phyloP scores from a whole-genome alignment of 2,797 vertebrate genomes.

The Geotrypetes seraphini region DNA sequence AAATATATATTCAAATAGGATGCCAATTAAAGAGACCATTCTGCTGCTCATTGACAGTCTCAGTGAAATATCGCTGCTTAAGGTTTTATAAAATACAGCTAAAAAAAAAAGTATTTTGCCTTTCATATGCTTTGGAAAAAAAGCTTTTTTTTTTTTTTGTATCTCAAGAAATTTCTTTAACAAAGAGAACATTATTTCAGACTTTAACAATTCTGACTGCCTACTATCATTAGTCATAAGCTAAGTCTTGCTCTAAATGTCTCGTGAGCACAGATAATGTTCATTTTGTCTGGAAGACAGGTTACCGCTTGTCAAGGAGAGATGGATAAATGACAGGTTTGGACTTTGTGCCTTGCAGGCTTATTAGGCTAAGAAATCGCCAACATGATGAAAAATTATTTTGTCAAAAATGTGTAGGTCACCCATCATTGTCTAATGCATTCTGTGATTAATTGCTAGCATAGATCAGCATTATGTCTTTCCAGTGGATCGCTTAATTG shows the following conservation, averaged over 20 bases:
- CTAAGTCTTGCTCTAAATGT: conserved; percentile 78
- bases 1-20: conserved; percentile 33
- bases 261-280: conserved; percentile 96
- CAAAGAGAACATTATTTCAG: conserved; percentile 82
- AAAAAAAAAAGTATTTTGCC: conserved; percentile 50
- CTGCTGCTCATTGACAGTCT: conserved; percentile 37
- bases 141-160: conserved; percentile 25
- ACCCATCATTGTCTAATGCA: conserved; percentile 97
- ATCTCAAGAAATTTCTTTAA: conserved; percentile 78
- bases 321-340: conserved; percentile 97
- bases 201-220: conserved; percentile 83
- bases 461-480: conserved; percentile 98
- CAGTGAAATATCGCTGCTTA: conserved; percentile 30
- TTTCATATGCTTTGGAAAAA: conserved; percentile 42
- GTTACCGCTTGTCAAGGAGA: conserved; percentile 92
- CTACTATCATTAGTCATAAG: conserved; percentile 85
- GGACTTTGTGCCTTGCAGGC: conserved; percentile 89
- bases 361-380: conserved; percentile 93
- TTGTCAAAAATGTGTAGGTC: conserved; percentile 94
- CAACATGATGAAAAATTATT: conserved; percentile 96
- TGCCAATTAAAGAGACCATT: conserved; percentile 30
- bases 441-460: conserved; percentile 95
- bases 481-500: conserved; percentile 94
- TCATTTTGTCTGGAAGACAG: conserved; percentile 92
- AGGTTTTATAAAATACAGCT: conserved; percentile 28